phyloP scores from a whole-genome alignment of 2,888 invertebrate genomes.

The Julus scanicus region DNA sequence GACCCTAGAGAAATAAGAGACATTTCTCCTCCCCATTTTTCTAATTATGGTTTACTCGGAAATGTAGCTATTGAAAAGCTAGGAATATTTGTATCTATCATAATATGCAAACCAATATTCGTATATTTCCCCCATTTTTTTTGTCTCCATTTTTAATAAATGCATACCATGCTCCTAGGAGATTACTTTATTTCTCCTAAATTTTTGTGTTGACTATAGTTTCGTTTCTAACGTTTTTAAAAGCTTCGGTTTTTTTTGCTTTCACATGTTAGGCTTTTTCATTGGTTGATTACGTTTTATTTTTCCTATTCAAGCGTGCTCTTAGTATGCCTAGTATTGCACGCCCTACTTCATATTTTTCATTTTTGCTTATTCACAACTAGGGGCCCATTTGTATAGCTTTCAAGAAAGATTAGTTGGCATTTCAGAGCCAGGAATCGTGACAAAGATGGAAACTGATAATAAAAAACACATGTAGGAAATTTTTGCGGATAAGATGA shows the following conservation, averaged over 20 bases:
- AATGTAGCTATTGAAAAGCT: too few species aligned
- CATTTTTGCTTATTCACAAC: conserved; percentile 42
- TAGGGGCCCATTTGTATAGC: conserved; percentile 36
- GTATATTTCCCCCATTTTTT: not conserved
- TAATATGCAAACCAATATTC: too few species aligned
- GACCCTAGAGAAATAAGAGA: too few species aligned
- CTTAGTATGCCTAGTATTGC: not conserved
- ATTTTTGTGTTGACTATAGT: not conserved
- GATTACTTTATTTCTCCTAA: not conserved
- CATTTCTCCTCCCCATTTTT: too few species aligned
- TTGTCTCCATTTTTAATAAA: not conserved
- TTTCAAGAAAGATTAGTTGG: conserved; percentile 42
- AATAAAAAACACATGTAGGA: conserved; percentile 30
- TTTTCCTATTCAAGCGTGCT: not conserved
- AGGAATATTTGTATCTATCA: too few species aligned
- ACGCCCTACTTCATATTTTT: conserved; percentile 27
- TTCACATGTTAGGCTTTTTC: not conserved
- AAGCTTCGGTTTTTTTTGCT: not conserved
- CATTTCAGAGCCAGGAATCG: conserved; percentile 32
- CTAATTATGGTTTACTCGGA: too few species aligned
- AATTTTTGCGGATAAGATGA: not conserved
- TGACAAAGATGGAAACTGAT: conserved; percentile 39
- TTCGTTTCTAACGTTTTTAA: not conserved
- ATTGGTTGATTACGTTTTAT: conserved; percentile 3
- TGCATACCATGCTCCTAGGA: not conserved